phyloP scores from a whole-genome alignment of 2,797 vertebrate genomes.

The Merluccius polli region DNA sequence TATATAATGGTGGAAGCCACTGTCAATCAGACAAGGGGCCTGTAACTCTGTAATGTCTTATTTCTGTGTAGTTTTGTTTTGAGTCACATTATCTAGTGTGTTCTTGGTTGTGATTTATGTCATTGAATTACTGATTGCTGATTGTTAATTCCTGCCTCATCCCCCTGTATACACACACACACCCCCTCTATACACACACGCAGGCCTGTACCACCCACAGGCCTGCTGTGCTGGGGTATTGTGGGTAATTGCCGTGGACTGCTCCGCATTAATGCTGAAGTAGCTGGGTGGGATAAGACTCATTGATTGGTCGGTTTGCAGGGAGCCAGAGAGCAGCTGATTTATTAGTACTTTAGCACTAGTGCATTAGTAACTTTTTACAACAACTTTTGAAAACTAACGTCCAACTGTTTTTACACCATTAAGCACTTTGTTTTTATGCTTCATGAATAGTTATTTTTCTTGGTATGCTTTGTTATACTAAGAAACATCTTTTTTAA shows the following conservation, averaged over 20 bases:
- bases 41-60: background rate
- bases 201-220: too few relatives aligned
- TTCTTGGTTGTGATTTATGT: background rate
- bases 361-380: background rate
- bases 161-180: background rate
- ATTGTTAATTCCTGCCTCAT: background rate
- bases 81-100: background rate
- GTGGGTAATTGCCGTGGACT: conserved; percentile 20
- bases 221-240: background rate
- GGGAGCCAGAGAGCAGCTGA: background rate
- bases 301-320: background rate
- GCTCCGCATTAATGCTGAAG: background rate
- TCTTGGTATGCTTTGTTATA: too few relatives aligned
- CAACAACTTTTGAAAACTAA: background rate
- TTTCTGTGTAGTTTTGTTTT: background rate
- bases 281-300: background rate
- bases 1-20: background rate
- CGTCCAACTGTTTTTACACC: too few relatives aligned
- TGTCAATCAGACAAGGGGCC: background rate
- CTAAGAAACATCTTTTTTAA: too few relatives aligned
- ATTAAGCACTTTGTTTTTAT: too few relatives aligned
- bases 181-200: too few relatives aligned
- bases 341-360: background rate
- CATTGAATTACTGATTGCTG: background rate
- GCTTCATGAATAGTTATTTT: too few relatives aligned